These are phyloP conservation scores for Acholoe squamosa DNA, from an alignment of 2,888 invertebrate species.

Conservation along the genomic window DNA sequence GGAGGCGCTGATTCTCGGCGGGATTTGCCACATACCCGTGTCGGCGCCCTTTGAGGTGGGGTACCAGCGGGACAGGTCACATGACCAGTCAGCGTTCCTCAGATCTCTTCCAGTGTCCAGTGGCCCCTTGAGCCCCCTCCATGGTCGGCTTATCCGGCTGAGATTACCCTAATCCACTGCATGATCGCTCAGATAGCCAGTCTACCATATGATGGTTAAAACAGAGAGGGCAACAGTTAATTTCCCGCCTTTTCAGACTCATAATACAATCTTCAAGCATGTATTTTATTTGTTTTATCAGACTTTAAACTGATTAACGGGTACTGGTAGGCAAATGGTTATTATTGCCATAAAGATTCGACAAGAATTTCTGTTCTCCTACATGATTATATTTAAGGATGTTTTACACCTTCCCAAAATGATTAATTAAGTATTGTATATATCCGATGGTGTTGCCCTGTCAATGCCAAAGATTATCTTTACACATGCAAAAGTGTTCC, in stretches of 20 bases:
- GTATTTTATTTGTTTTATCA: no score
- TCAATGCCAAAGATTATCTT: no score
- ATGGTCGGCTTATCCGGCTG: conserved; percentile 3
- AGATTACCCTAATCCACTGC: conserved; percentile 20
- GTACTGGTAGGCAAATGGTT: no score
- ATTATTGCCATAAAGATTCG: no score
- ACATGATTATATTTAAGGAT: no score
- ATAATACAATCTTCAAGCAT: no score
- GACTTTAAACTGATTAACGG: no score
- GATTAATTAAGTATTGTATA: no score
- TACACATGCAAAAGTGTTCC: no score
- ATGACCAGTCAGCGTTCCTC: conserved; percentile 1
- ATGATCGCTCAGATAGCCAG: conserved; percentile 12
- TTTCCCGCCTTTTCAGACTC: not conserved
- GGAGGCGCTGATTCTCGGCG: not conserved
- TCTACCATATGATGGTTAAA: not conserved
- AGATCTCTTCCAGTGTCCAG: not conserved
- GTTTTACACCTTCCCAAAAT: no score
- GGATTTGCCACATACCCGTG: not conserved
- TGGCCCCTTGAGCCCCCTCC: not conserved
- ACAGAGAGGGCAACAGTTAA: not conserved
- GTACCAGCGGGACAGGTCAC: not conserved
- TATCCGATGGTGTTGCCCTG: no score
- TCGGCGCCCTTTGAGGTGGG: not conserved
- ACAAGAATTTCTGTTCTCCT: no score